phyloP scores from a whole-genome alignment of 1,140 invertebrate species.

The Solen grandis region DNA sequence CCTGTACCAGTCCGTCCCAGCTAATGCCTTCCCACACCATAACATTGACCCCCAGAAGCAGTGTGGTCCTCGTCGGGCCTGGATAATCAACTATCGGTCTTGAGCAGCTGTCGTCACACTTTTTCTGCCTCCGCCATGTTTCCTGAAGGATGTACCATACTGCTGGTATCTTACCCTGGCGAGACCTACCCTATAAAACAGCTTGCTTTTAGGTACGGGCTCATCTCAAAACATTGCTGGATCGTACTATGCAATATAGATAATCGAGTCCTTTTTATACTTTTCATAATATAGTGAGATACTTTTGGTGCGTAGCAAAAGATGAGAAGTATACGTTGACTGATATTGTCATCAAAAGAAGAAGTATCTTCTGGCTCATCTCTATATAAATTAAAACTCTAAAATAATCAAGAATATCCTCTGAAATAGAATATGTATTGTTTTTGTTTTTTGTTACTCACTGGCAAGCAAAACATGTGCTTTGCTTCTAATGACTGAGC shows the following conservation, averaged over 20 bases:
- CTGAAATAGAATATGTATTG: too few species aligned
- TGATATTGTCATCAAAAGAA: too few species aligned
- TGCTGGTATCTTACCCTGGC: not conserved
- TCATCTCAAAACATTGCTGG: not conserved
- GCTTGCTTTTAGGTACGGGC: not conserved
- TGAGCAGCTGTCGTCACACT: slow-evolving; percentile 1
- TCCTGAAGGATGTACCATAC: slow-evolving; percentile 8
- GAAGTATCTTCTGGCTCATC: too few species aligned
- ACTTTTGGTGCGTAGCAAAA: not conserved
- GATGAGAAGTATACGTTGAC: too few species aligned
- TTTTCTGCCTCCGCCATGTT: not conserved
- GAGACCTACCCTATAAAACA: not conserved
- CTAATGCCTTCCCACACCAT: not conserved
- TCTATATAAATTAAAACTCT: too few species aligned
- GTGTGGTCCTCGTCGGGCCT: slow-evolving; percentile 1
- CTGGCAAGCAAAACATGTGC: too few species aligned
- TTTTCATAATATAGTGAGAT: not conserved
- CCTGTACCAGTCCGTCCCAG: not conserved
- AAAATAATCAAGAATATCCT: too few species aligned
- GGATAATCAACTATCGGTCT: slow-evolving; percentile 5
- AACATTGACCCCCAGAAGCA: slow-evolving; percentile 3
- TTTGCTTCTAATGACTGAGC: too few species aligned
- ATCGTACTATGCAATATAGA: not conserved
- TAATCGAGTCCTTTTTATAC: too few species aligned
- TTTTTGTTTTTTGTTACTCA: too few species aligned